Percentiles rank a stretch among this genome's conserved stretches.
phyloP scores from a whole-genome alignment of 2,113 vertebrate species.

The Cranoglanis bouderius region DNA sequence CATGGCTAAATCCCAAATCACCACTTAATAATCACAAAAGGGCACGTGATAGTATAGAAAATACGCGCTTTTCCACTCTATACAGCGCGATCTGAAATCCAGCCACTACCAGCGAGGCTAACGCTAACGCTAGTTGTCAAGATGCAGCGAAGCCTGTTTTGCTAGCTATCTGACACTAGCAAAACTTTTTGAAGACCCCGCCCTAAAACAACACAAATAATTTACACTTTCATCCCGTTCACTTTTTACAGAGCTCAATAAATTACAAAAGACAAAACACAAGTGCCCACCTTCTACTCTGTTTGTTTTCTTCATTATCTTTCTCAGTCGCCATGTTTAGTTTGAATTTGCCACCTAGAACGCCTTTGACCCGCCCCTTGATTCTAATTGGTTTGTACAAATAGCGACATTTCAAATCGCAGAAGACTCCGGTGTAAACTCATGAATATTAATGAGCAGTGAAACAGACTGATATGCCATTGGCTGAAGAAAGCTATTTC shows the following conservation, averaged over 20 bases:
- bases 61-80: background rate
- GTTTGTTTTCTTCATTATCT: conserved; percentile 66
- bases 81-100: background rate
- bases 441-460: background rate
- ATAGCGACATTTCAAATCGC: background rate
- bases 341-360: conserved; percentile 74
- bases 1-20: background rate
- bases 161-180: background rate
- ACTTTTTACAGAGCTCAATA: background rate
- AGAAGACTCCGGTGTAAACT: background rate
- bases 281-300: conserved; percentile 66
- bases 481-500: background rate
- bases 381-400: conserved; percentile 13
- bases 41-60: background rate
- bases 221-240: background rate
- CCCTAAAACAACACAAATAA: background rate
- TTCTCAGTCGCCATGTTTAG: conserved; percentile 71
- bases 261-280: no score
- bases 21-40: no score
- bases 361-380: background rate
- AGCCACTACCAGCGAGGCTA: background rate
- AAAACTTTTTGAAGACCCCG: background rate
- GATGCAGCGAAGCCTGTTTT: background rate
- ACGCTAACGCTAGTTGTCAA: conserved; percentile 25
- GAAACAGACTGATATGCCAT: background rate